Base-by-base conservation (phyloP, 2,888 invertebrate species). In the Litoditis marina region DNA sequence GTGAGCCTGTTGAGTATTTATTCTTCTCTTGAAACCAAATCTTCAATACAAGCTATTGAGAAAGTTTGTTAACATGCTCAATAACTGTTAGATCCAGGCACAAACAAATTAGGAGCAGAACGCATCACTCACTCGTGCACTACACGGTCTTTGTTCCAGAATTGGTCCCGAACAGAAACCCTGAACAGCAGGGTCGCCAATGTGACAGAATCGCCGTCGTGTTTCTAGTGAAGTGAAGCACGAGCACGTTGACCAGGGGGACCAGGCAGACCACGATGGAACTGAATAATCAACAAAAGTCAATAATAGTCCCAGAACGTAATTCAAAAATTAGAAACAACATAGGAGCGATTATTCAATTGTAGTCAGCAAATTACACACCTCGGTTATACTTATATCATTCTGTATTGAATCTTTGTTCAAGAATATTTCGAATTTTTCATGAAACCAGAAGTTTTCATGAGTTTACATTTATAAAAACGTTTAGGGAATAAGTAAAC, bases 201-300 rank as follows among this genome's bases (percentile, higher is more conserved):
- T 76, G 34, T 61, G 60, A 66, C 82, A 82, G 67, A 72, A 82
- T 39, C 82, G 68, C 16, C 82, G 68, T 52, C 82, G 66, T 19
- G 78, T 78, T 49, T 76, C 69, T n/a, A 74, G 78, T 42, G 74
- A 63, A 5, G 78, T 79, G 70, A 80, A 81, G 60, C 82, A 82
- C 34, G 74, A 74, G 60, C 82, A 82, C 0, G 66, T 66, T n/a
- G 76, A 74, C 78, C 79, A 82, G 1, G 66, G 59, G 6, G 73
- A 74, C 82, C 82, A 82, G 1, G 74, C 73, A 5, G 76, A 76
- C 82, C 82, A 82, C 27, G 39, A 60, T 46, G 79, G 78, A n/a
- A 63, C 68, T 44, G 52, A 46, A 28, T 42, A 11, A 16, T n/a
- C n/a, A n/a, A n/a, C n/a, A n/a, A n/a, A n/a, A n/a, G n/a, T n/a